Conservation (phyloP, 2,113 vertebrate species). For the Colistium nudipinnis region DNA sequence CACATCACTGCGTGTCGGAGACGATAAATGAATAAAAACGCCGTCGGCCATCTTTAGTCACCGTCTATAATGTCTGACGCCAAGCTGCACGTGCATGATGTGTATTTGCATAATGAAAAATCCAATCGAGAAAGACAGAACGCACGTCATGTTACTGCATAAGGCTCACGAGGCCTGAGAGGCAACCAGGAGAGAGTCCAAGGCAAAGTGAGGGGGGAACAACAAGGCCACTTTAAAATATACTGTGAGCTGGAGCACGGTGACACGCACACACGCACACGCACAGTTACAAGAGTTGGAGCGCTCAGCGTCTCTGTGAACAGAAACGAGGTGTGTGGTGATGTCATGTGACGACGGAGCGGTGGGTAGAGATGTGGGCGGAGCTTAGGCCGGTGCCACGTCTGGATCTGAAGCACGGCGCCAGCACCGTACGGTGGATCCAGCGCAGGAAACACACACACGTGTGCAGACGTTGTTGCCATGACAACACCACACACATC, state of each 20-base stretch:
- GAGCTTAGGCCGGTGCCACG: constrained; percentile 6
- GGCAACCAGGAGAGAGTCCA: constrained; percentile 37
- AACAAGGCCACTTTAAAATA: constrained; percentile 69
- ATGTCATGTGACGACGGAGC: constrained; percentile 1
- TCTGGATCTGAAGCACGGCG: constrained; percentile 50
- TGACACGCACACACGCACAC: neutral
- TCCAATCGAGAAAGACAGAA: constrained; percentile 42
- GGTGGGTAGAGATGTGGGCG: constrained; percentile 4
- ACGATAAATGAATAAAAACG: too few species aligned
- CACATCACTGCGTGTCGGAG: too few species aligned
- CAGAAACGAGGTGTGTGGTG: neutral
- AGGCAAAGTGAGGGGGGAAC: constrained; percentile 30
- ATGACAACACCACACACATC: neutral
- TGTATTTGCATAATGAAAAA: too few species aligned
- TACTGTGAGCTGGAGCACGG: constrained; percentile 30
- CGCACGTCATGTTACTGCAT: constrained; percentile 65
- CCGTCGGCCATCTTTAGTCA: too few species aligned
- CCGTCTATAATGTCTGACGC: too few species aligned
- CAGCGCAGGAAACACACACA: constrained; percentile 21
- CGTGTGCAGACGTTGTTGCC: constrained; percentile 4
- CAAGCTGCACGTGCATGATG: too few species aligned
- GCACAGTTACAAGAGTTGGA: neutral
- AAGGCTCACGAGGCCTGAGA: constrained; percentile 58
- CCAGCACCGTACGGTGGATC: constrained; percentile 65
- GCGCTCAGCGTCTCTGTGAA: neutral